phyloP scores from a whole-genome alignment of 1,140 invertebrate species.

The Galleria mellonella region DNA sequence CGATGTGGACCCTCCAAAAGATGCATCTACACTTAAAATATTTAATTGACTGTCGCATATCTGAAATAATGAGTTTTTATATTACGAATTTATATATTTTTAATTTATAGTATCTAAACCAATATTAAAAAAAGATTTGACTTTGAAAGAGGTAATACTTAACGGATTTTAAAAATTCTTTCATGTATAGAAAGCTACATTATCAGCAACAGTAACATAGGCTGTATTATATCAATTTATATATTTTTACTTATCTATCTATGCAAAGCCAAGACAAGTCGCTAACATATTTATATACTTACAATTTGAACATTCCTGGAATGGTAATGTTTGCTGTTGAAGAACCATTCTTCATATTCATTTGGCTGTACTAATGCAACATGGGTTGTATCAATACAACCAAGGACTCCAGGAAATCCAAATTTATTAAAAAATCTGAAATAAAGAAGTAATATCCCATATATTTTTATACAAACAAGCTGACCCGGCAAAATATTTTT shows the following conservation, averaged over 20 bases:
- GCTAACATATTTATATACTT: neutral
- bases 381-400: constrained; percentile 14
- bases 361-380: constrained; percentile 3
- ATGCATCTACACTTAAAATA: constrained; percentile 12
- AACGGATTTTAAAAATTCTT: too few species aligned
- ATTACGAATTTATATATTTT: neutral
- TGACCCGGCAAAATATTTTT: too few species aligned
- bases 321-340: constrained; percentile 12
- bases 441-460: neutral
- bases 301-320: constrained; percentile 9
- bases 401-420: constrained; percentile 4
- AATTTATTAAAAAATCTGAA: constrained; percentile 9
- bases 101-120: neutral
- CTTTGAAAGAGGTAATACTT: too few species aligned
- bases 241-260: too few species aligned
- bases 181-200: too few species aligned
- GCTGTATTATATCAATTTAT: too few species aligned
- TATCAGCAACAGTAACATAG: too few species aligned
- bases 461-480: too few species aligned
- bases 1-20: constrained; percentile 10
- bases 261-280: too few species aligned
- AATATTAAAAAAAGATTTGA: neutral
- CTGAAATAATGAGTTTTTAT: constrained; percentile 7
- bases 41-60: constrained; percentile 17
- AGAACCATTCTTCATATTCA: constrained; percentile 6